phyloP scores from a whole-genome alignment of 2,113 vertebrate species.

The Uria aalge region DNA sequence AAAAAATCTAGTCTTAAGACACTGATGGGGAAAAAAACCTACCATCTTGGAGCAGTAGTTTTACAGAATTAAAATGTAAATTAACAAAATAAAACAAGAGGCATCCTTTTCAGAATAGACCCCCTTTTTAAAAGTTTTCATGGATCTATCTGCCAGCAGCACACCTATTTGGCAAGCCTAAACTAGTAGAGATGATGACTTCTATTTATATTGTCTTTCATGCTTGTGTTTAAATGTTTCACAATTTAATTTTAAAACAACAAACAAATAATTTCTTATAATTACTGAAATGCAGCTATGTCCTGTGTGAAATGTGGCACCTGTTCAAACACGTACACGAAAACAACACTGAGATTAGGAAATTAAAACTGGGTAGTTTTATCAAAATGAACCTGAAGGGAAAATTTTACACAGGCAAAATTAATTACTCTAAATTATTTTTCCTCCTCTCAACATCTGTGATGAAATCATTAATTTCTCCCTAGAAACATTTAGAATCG shows the following conservation, averaged over 20 bases:
- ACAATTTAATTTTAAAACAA: conserved; percentile 3
- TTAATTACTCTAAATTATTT: not conserved
- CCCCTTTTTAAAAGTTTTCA: not conserved
- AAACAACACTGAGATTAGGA: not conserved
- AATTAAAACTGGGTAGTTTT: not conserved
- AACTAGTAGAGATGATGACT: not conserved
- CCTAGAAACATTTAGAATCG: not conserved
- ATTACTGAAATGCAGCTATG: not conserved
- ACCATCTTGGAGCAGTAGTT: not conserved
- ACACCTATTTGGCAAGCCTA: not conserved
- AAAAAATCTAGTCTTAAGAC: not conserved
- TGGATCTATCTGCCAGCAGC: not conserved
- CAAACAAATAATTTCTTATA: not conserved
- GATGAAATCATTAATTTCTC: conserved; percentile 17
- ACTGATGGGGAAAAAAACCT: accelerated
- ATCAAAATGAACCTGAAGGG: not conserved
- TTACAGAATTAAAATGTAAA: not conserved
- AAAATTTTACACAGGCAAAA: not conserved
- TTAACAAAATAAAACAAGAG: not conserved
- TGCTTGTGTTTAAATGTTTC: not conserved
- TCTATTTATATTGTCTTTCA: not conserved
- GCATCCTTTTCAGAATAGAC: not conserved
- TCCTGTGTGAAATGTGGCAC: not conserved
- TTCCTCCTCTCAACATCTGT: conserved; percentile 23
- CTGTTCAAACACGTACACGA: not conserved